Conservation (phyloP, 2,888 invertebrate species). For the Polymixis lichenea region DNA sequence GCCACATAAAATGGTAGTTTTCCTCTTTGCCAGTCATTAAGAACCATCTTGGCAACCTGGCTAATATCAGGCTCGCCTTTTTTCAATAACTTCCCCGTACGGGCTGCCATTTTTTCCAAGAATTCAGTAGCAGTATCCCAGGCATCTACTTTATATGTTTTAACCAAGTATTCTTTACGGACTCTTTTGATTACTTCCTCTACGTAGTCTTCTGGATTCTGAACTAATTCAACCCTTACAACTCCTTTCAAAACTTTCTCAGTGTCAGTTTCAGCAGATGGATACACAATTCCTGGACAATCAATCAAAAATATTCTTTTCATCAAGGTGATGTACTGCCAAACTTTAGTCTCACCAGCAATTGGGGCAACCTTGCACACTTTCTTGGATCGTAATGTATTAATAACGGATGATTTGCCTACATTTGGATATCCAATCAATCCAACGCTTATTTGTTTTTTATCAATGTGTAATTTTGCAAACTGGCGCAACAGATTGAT, state of each 20-base stretch:
- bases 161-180: constrained; percentile 95
- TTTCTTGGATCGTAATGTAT: constrained; percentile 98
- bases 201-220: constrained; percentile 98
- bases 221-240: constrained; percentile 98
- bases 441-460: constrained; percentile 99
- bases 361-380: constrained; percentile 99
- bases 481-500: constrained; percentile 99
- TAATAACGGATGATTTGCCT: constrained; percentile 99
- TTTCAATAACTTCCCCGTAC: constrained; percentile 97
- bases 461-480: constrained; percentile 98
- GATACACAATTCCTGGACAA: constrained; percentile 99
- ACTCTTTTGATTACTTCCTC: constrained; percentile 96
- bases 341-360: constrained; percentile 99
- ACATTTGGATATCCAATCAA: constrained; percentile 99
- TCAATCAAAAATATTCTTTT: constrained; percentile 98
- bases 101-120: constrained; percentile 96
- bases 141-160: constrained; percentile 96
- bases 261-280: constrained; percentile 98
- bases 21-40: constrained; percentile 99
- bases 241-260: constrained; percentile 99
- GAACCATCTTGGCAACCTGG: constrained; percentile 97
- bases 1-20: constrained; percentile 98
- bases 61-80: constrained; percentile 99
- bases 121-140: constrained; percentile 97
- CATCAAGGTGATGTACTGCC: constrained; percentile 99